Percentiles rank a stretch among this genome's conserved stretches.
These are phyloP conservation scores for Liparis tanakae DNA, from an alignment of 2,797 vertebrate species.

Conservation along the genomic window DNA sequence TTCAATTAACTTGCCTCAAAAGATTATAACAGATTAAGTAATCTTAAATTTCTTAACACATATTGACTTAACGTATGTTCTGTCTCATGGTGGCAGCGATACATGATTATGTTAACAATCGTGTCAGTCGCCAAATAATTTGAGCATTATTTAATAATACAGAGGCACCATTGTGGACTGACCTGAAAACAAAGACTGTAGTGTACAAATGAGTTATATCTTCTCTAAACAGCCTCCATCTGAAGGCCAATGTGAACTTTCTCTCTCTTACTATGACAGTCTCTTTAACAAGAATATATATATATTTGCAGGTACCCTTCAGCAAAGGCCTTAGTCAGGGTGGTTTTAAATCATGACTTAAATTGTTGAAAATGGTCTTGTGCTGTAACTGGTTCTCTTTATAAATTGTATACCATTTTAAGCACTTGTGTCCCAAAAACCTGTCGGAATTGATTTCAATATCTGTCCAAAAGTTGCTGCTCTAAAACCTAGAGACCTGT, in stretches of 20 bases:
- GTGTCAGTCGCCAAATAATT: conserved; percentile 2
- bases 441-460: neutral
- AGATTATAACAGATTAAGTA: conserved; percentile 7
- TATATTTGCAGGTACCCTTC: neutral
- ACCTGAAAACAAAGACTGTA: neutral
- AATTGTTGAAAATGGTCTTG: neutral
- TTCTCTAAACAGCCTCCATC: neutral
- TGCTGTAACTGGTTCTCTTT: neutral
- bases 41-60: conserved; percentile 1
- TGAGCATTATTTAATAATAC: neutral
- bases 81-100: conserved; percentile 1
- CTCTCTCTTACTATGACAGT: neutral
- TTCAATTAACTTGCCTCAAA: neutral
- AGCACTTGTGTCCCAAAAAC: neutral
- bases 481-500: neutral
- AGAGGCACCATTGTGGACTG: neutral
- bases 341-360: neutral
- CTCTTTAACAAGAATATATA: neutral
- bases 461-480: neutral
- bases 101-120: neutral
- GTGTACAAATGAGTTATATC: neutral
- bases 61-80: neutral
- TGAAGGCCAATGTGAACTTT: neutral
- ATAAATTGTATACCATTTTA: neutral
- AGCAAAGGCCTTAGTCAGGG: neutral